A percentile compares a stretch with the other conserved stretches of the same genome.
Evolutionary conservation across 2,888 invertebrate species (phyloP).

Genomic region (Phania funesta): DNA sequence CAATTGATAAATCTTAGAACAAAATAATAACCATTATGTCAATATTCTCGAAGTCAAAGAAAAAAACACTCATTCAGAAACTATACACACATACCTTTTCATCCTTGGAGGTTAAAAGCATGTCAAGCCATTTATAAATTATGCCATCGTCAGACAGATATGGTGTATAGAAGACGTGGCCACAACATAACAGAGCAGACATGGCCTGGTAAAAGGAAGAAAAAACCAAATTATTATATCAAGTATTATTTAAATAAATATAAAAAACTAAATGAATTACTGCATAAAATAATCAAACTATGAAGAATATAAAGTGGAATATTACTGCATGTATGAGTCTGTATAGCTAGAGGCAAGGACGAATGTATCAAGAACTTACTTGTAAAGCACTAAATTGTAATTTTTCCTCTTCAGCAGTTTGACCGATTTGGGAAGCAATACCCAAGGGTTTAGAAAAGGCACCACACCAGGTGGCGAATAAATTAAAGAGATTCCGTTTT

Average conservation of each 20-base stretch:
- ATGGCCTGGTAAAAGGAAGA: no score
- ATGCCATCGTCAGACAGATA: constrained; percentile 94
- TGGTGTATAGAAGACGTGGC: constrained; percentile 93
- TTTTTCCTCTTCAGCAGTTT: constrained; percentile 82
- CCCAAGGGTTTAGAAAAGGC: constrained; percentile 88
- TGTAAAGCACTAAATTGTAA: constrained; percentile 84
- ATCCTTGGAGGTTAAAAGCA: constrained; percentile 92
- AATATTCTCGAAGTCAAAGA: neutral
- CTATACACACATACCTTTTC: constrained; percentile 85
- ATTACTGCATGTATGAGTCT: no score
- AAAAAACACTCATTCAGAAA: neutral
- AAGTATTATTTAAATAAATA: neutral
- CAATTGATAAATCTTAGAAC: constrained; percentile 89
- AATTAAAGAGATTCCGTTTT: constrained; percentile 91
- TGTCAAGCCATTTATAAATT: constrained; percentile 96
- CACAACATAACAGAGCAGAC: constrained; percentile 97
- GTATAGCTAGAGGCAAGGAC: neutral
- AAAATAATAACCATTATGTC: constrained; percentile 12
- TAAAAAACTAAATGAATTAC: neutral
- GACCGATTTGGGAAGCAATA: constrained; percentile 79
- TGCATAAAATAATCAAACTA: neutral
- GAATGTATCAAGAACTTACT: constrained; percentile 75
- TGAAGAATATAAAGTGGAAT: neutral
- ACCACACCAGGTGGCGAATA: constrained; percentile 97
- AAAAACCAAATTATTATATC: neutral